Percentiles rank a stretch among this genome's conserved stretches.
These are phyloP conservation scores for Hydraecia micacea DNA, from an alignment of 2,888 invertebrate genomes.

Conservation along the genomic window DNA sequence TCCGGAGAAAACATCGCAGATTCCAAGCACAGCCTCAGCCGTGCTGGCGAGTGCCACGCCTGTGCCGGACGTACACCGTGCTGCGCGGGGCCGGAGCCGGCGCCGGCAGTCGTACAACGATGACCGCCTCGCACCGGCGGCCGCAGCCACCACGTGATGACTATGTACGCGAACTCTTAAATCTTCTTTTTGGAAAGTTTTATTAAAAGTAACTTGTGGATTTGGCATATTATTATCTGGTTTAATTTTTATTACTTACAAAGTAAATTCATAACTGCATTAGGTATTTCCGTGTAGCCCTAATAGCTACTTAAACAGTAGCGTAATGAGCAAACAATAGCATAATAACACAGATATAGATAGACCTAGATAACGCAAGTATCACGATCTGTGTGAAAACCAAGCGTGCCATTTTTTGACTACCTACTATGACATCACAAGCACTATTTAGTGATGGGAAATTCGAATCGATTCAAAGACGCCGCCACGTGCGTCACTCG, in stretches of 20 bases:
- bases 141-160: slow-evolving; percentile 22
- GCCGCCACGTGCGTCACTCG: no score
- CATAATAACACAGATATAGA: no score
- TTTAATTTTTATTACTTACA: not conserved
- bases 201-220: slow-evolving; percentile 40
- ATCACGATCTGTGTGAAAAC: no score
- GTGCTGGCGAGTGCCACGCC: slow-evolving; percentile 69
- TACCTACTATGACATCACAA: no score
- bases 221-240: slow-evolving; percentile 7
- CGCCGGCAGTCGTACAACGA: slow-evolving; percentile 13
- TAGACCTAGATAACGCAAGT: no score
- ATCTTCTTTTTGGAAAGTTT: slow-evolving; percentile 26
- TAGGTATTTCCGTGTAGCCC: not conserved
- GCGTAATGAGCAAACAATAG: no score
- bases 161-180: slow-evolving; percentile 46
- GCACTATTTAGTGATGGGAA: no score
- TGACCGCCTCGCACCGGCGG: slow-evolving; percentile 10
- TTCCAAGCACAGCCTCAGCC: slow-evolving; percentile 35
- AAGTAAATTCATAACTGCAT: not conserved
- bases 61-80: slow-evolving; percentile 69
- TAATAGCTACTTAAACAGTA: not conserved
- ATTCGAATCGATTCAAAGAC: no score
- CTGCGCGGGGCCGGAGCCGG: slow-evolving; percentile 35
- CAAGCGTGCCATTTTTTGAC: no score
- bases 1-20: slow-evolving; percentile 43